A percentile compares a stretch with the other conserved stretches of the same genome.
Conservation (phyloP, 1,140 invertebrate genomes). For the Riptortus pedestris region DNA sequence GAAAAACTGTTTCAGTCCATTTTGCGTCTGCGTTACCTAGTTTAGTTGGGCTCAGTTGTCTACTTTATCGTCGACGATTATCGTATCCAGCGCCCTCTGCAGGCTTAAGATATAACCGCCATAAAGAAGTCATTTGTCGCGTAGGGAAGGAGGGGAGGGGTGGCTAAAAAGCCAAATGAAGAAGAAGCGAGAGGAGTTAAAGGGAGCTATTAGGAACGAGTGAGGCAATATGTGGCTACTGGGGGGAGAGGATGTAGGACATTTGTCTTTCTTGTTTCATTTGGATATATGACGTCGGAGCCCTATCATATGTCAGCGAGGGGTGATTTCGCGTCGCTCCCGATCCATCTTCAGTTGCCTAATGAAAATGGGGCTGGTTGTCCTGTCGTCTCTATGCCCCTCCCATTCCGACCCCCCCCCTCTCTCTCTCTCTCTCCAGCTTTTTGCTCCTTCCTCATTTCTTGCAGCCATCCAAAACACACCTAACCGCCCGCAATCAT, state of each 20-base stretch:
- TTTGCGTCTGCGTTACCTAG: too few relatives aligned
- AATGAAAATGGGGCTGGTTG: slow-evolving; percentile 6
- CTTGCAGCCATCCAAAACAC: too few relatives aligned
- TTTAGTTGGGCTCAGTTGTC: too few relatives aligned
- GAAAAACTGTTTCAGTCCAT: too few relatives aligned
- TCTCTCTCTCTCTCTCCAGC: background rate
- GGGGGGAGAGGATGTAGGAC: background rate
- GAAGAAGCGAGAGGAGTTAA: background rate
- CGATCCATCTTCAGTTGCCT: background rate
- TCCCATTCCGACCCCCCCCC: background rate
- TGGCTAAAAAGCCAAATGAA: background rate
- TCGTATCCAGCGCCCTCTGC: too few relatives aligned
- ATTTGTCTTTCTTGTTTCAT: slow-evolving; percentile 6
- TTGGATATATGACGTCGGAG: slow-evolving; percentile 6
- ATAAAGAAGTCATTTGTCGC: too few relatives aligned
- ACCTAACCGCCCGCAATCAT: too few relatives aligned
- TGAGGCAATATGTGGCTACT: background rate
- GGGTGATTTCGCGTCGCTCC: background rate
- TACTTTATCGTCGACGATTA: too few relatives aligned
- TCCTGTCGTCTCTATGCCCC: too few relatives aligned
- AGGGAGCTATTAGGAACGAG: background rate
- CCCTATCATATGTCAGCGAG: background rate
- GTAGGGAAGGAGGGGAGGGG: too few relatives aligned
- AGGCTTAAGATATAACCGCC: too few relatives aligned
- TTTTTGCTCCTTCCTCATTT: background rate